Evolutionary conservation across 2,113 vertebrate species (phyloP), one percentile per base, ranked within the genome.

Genomic region (Elanoides forficatus): DNA sequence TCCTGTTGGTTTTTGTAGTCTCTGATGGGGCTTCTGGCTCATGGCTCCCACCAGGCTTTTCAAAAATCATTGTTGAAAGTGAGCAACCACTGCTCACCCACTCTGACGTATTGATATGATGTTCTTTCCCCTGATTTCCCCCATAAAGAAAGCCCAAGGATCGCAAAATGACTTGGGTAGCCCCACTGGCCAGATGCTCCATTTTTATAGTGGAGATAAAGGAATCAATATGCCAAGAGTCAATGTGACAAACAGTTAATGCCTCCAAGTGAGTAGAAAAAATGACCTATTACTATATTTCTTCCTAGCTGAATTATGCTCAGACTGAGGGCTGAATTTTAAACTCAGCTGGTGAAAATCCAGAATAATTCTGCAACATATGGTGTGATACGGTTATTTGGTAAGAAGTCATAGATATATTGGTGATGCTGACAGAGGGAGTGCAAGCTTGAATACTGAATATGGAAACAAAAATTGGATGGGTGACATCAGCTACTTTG

Each of bases 301-400:
- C 30, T 21, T 91, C 60, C 42, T 43, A 30, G 26, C 32, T 89
- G 84, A 70, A 50, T 23, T n/a, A 63, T 36, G n/a, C 25, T 79
- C 59, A 78, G 65, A 10, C 43, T 15, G 50, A 91, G 78, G 43
- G 36, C n/a, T 93, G 70, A 86, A 89, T 86, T 92, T 87, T 80
- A 94, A 89, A 71, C 47, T 55, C 26, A 73, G n/a, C 27, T 60
- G 52, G 25, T 89, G 53, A 80, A 85, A 91, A 75, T 63, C 18
- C 81, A 75, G 65, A 94, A 12, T 48, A 91, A 56, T 81, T 85
- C 58, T 67, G 40, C 56, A 75, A 19, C 36, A 59, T 50, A 59
- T 34, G 48, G 68, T 47, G 65, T 80, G 74, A 19, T 45, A 26
- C 2, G 11, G 47, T 89, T 73, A 71, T 92, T 59, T 78, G 83